These are phyloP conservation scores for Ormyrus pomaceus DNA, from an alignment of 2,888 invertebrate genomes.

Conservation along the genomic window DNA sequence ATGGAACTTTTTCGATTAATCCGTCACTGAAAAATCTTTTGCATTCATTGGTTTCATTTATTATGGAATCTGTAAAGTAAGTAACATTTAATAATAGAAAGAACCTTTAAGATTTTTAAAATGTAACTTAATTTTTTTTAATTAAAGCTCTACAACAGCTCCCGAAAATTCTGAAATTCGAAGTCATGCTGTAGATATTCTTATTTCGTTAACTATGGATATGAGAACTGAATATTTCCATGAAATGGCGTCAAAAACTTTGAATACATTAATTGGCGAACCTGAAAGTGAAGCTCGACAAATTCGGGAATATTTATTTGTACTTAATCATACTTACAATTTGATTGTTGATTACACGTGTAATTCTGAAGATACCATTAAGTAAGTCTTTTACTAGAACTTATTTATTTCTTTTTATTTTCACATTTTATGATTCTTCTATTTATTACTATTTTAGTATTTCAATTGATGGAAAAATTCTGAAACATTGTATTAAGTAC, in stretches of 20 bases:
- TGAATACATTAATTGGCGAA: slow-evolving; percentile 81
- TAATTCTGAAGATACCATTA: slow-evolving; percentile 67
- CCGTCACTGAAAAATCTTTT: slow-evolving; percentile 82
- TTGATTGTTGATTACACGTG: slow-evolving; percentile 81
- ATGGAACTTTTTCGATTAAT: slow-evolving; percentile 79
- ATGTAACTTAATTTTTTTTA: neutral
- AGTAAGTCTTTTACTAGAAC: slow-evolving; percentile 62
- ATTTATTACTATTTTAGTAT: slow-evolving; percentile 61
- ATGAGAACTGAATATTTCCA: slow-evolving; percentile 85
- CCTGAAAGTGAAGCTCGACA: slow-evolving; percentile 82
- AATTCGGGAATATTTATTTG: slow-evolving; percentile 80
- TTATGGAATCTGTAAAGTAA: slow-evolving; percentile 80
- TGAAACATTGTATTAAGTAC: slow-evolving; percentile 85
- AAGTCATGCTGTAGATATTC: slow-evolving; percentile 81
- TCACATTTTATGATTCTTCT: neutral
- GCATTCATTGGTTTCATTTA: slow-evolving; percentile 81
- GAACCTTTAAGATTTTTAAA: neutral
- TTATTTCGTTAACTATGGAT: slow-evolving; percentile 87
- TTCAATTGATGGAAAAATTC: slow-evolving; percentile 80
- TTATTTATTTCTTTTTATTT: neutral
- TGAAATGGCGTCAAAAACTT: slow-evolving; percentile 80
- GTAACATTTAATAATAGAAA: slow-evolving; percentile 53
- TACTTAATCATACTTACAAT: slow-evolving; percentile 82
- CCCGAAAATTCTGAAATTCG: slow-evolving; percentile 82
- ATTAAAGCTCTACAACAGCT: slow-evolving; percentile 72